These are phyloP conservation scores for Nephrotoma guestfalica DNA, from an alignment of 2,888 invertebrate genomes.

Conservation along the genomic window DNA sequence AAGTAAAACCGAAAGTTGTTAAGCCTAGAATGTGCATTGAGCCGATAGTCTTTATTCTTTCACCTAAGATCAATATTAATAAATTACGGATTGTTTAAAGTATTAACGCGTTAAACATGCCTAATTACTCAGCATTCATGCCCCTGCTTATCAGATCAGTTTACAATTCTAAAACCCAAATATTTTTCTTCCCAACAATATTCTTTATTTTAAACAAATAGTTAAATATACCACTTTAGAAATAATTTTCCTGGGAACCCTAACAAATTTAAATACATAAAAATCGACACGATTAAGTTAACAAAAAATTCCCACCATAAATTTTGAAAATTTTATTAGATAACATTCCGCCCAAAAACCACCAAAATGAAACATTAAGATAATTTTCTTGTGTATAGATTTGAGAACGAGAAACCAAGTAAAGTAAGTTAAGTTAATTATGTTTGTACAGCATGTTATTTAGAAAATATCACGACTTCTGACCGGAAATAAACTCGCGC, in stretches of 20 bases:
- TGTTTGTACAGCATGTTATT: background rate
- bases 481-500: background rate
- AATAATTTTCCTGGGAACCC: background rate
- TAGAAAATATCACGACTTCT: background rate
- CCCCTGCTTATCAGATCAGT: no score
- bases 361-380: background rate
- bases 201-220: no score
- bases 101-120: no score
- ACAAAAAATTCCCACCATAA: background rate
- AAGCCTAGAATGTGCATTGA: no score
- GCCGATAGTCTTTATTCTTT: no score
- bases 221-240: background rate
- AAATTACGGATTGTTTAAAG: no score
- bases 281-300: background rate
- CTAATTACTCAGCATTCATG: no score
- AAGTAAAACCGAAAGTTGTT: no score
- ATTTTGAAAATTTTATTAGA: background rate
- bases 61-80: no score
- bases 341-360: background rate
- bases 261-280: background rate
- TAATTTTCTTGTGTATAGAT: background rate
- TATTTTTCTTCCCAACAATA: no score
- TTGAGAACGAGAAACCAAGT: background rate
- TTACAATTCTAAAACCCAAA: no score
- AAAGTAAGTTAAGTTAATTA: background rate